phyloP scores from a whole-genome alignment of 92 coral and sea anemone species.

The Meandrina meandrites region DNA sequence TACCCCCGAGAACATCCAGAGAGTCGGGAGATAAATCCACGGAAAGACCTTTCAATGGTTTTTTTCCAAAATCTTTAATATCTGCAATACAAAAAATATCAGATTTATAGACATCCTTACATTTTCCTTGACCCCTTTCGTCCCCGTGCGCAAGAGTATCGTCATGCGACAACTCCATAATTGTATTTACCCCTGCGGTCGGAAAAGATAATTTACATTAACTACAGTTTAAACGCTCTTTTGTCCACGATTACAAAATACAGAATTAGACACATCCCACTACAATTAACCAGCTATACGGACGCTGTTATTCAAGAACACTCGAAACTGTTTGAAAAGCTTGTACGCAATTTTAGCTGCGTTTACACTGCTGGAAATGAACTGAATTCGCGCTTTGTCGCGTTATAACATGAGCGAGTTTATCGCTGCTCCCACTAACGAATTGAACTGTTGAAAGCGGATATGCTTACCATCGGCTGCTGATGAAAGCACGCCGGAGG shows the following conservation, averaged over 20 bases:
- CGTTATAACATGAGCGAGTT: not conserved
- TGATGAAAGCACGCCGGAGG: slow-evolving; percentile 42
- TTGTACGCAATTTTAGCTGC: not conserved
- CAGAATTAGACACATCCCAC: slow-evolving; percentile 22
- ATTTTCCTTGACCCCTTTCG: not conserved
- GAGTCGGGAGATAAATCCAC: slow-evolving; percentile 41
- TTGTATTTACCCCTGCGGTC: slow-evolving; percentile 50
- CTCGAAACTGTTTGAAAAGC: not conserved
- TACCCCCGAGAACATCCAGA: slow-evolving; percentile 64
- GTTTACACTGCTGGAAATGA: not conserved
- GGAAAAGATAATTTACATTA: slow-evolving; percentile 52
- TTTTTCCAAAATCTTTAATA: slow-evolving; percentile 16
- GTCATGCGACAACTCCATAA: slow-evolving; percentile 1
- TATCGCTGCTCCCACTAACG: not conserved
- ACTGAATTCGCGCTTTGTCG: not conserved
- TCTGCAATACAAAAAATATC: slow-evolving; percentile 10
- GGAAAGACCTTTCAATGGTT: slow-evolving; percentile 23
- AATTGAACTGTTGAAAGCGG: slow-evolving; percentile 35
- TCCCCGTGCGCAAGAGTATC: not conserved
- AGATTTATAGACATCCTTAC: not conserved
- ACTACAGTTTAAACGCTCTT: slow-evolving; percentile 73
- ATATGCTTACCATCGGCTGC: slow-evolving; percentile 39
- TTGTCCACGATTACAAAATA: slow-evolving; percentile 48
- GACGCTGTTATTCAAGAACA: not conserved
- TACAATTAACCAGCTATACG: not conserved